A percentile compares a stretch with the other conserved stretches of the same genome.
Evolutionary conservation across 1,140 invertebrate species (phyloP).

Genomic region (Grapholita molesta): DNA sequence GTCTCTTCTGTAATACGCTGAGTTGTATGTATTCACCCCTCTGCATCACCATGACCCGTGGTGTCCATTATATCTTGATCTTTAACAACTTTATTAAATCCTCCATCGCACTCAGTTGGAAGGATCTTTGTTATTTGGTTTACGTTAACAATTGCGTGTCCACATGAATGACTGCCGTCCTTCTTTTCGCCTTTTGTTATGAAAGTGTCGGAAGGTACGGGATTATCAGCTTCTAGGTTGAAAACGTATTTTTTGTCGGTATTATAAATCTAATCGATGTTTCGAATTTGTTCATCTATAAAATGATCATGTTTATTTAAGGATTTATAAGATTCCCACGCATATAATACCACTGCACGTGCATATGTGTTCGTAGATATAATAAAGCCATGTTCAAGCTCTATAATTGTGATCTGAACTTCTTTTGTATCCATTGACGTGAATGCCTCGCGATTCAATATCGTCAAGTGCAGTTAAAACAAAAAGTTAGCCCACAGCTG

Average conservation of each 20-base stretch:
- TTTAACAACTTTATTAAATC: conserved; percentile 19
- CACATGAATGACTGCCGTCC: conserved; percentile 54
- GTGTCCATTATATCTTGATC: conserved; percentile 43
- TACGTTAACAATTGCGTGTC: conserved; percentile 42
- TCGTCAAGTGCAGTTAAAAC: conserved; percentile 21
- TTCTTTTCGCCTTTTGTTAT: conserved; percentile 41
- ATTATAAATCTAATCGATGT: conserved; percentile 16
- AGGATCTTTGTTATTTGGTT: conserved; percentile 36
- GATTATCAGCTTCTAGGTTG: conserved; percentile 48
- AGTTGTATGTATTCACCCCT: conserved; percentile 60
- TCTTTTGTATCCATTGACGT: not conserved
- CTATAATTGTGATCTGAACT: not conserved
- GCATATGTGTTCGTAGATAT: not conserved
- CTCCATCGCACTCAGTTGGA: conserved; percentile 20
- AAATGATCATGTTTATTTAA: conserved; percentile 37
- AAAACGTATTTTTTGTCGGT: conserved; percentile 3
- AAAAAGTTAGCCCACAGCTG: conserved; percentile 33
- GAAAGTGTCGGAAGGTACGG: conserved; percentile 40
- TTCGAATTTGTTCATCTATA: conserved; percentile 18
- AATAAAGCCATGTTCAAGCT: not conserved
- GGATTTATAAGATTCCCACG: conserved; percentile 4
- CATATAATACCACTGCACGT: not conserved
- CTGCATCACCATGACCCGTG: conserved; percentile 38
- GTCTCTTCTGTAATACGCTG: conserved; percentile 45
- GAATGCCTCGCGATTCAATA: not conserved